phyloP scores from a whole-genome alignment of 2,888 invertebrate genomes.

The Drosophila affinis region DNA sequence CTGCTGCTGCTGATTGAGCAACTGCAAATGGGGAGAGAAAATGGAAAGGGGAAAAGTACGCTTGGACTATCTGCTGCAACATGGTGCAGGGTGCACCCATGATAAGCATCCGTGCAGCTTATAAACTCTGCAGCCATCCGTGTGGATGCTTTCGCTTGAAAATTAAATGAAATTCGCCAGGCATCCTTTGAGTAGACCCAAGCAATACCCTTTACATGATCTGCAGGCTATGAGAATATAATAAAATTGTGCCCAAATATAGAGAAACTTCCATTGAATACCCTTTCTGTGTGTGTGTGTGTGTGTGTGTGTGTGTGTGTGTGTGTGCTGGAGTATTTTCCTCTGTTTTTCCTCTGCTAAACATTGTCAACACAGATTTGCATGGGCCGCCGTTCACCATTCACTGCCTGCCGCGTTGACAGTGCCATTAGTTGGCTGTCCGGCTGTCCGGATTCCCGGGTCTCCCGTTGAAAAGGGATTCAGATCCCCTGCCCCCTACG shows the following conservation, averaged over 20 bases:
- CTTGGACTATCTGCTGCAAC: no score
- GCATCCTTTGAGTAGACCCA: neutral
- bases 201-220: neutral
- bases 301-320: no score
- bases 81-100: no score
- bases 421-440: constrained; percentile 68
- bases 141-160: neutral
- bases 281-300: no score
- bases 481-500: neutral
- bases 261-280: no score
- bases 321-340: constrained; percentile 35
- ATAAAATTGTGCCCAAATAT: no score
- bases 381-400: constrained; percentile 55
- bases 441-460: constrained; percentile 12
- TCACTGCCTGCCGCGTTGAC: constrained; percentile 55
- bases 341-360: constrained; percentile 72
- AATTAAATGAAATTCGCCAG: neutral
- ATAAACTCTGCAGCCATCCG: neutral
- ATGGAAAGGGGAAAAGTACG: no score
- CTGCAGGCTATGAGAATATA: neutral
- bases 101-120: neutral
- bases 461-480: constrained; percentile 20
- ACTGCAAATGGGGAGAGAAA: neutral
- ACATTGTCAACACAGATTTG: constrained; percentile 78
- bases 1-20: neutral